Evolutionary conservation across 2,797 vertebrate genomes (phyloP), one percentile per base, ranked within the genome.

Genomic region (Salarias fasciatus): DNA sequence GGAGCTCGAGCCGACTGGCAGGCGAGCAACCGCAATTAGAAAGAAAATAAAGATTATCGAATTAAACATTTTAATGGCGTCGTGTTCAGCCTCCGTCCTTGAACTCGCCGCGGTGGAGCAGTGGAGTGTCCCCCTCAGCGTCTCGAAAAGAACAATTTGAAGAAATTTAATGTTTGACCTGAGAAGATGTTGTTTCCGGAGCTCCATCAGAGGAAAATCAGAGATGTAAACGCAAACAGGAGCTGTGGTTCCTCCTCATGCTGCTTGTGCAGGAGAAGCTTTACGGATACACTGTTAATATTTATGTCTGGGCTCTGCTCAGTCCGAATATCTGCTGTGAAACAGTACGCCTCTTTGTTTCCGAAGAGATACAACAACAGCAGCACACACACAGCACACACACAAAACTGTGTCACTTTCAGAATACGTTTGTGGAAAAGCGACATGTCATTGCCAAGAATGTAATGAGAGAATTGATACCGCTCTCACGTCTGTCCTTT

Each of bases 381-480:
- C 37, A 18, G 18, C n/a, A n/a, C n/a, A n/a, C n/a, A n/a, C n/a
- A n/a, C n/a, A n/a, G n/a, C n/a, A n/a, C n/a, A n/a, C n/a, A 35
- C 35, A 35, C 9, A 3, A 35, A 35, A 35, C 6, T 4, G 33
- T 8, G 40, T 41, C 38, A 1, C 38, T 11, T 4, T 14, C 40
- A 6, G 7, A 13, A 42, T 14, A 42, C 40, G 6, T 13, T 42
- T 14, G 12, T 40, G 40, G n/a, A n/a, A 13, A 14, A 14, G 40
- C n/a, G 10, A 5, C 37, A 42, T 30, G n/a, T 41, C 42, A 33
- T 40, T 15, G 49, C 15, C 48, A 45, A 37, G 31, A 53, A 52
- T 18, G 24, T 45, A 29, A 42, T n/a, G 0, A 46, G 46, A 56
- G 56, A 50, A 36, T 18, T 49, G 44, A 56, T 35, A 45, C 42